Conservation (phyloP, 2,888 invertebrate genomes). For the Mythimna impura region DNA sequence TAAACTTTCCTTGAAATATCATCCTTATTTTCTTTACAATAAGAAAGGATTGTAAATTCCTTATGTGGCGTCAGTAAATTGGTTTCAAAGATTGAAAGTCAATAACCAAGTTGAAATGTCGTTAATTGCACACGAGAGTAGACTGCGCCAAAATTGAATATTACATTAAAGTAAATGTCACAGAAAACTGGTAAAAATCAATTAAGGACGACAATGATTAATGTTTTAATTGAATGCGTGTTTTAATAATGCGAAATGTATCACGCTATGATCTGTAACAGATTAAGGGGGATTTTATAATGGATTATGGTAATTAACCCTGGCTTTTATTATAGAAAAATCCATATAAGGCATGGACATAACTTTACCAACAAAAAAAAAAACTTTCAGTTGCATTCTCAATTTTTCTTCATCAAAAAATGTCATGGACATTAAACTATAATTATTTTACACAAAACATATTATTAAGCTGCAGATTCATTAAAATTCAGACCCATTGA, state of each 20-base stretch:
- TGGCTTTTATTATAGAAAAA: slow-evolving; percentile 13
- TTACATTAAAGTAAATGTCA: slow-evolving; percentile 52
- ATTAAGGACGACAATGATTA: slow-evolving; percentile 54
- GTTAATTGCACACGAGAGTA: slow-evolving; percentile 59
- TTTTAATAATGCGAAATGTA: slow-evolving; percentile 10
- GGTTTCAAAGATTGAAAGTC: slow-evolving; percentile 58
- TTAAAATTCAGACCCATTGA: slow-evolving; percentile 28
- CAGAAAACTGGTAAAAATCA: slow-evolving; percentile 42
- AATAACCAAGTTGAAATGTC: slow-evolving; percentile 62
- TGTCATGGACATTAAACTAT: slow-evolving; percentile 7
- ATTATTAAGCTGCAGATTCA: slow-evolving; percentile 15
- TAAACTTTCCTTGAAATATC: neutral
- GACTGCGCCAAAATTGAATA: slow-evolving; percentile 43
- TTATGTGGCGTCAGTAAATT: slow-evolving; percentile 14
- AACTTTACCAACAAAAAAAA: neutral
- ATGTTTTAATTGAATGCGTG: slow-evolving; percentile 41
- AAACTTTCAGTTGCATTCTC: neutral
- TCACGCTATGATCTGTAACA: slow-evolving; percentile 18
- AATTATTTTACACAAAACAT: slow-evolving; percentile 23
- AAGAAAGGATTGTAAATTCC: neutral
- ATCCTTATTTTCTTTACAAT: slow-evolving; percentile 14
- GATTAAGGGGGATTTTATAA: slow-evolving; percentile 22
- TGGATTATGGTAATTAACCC: slow-evolving; percentile 14
- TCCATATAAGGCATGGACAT: neutral
- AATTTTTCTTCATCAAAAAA: slow-evolving; percentile 21